phyloP scores from a whole-genome alignment of 2,888 invertebrate genomes.

The Cosmia pyralina region DNA sequence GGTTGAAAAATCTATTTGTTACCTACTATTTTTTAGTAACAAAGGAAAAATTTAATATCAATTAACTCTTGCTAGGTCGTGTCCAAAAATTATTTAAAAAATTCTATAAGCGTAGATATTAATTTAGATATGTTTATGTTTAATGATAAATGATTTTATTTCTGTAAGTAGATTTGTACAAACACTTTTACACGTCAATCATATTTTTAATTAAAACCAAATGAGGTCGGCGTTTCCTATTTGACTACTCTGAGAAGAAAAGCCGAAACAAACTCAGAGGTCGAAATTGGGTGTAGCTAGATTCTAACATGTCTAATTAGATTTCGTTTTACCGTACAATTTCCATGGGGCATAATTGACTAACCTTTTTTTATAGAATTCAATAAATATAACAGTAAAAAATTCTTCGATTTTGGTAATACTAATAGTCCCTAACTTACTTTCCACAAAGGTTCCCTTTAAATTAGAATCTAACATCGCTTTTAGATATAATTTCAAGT shows the following conservation, averaged over 20 bases:
- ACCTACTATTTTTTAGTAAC: background rate
- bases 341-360: too few relatives aligned
- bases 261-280: too few relatives aligned
- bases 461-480: background rate
- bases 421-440: background rate
- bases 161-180: too few relatives aligned
- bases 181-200: too few relatives aligned
- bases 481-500: constrained; percentile 19
- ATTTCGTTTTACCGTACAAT: background rate
- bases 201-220: too few relatives aligned
- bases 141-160: too few relatives aligned
- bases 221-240: too few relatives aligned
- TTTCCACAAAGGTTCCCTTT: background rate
- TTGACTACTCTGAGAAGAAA: too few relatives aligned
- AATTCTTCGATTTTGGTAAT: background rate
- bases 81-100: background rate
- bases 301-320: background rate
- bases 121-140: background rate
- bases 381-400: background rate
- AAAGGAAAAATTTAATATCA: background rate
- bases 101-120: background rate
- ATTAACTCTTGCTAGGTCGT: background rate
- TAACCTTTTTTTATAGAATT: background rate
- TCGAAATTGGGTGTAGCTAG: too few relatives aligned
- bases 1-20: background rate